These are phyloP conservation scores for Drosophila neonasuta DNA, from an alignment of 2,888 invertebrate genomes.

Conservation along the genomic window DNA sequence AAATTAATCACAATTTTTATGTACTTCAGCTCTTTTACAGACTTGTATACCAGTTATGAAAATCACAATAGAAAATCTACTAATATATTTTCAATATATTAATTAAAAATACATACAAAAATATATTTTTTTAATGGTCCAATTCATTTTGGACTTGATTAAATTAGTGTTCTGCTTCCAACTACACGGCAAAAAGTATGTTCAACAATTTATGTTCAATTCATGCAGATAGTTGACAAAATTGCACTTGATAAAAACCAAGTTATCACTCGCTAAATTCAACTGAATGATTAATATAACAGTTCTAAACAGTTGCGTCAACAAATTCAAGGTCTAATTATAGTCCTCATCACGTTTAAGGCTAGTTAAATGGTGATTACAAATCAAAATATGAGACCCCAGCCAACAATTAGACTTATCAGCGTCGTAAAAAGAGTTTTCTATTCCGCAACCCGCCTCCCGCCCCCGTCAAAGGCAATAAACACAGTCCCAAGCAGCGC, in stretches of 20 bases:
- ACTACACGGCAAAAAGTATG: too few relatives aligned
- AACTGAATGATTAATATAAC: neutral
- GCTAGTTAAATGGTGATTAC: conserved; percentile 1
- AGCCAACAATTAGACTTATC: conserved; percentile 13
- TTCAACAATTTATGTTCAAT: too few relatives aligned
- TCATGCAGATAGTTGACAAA: neutral
- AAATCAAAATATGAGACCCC: neutral
- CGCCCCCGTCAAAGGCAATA: conserved; percentile 7
- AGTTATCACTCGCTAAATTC: neutral
- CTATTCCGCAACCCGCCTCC: neutral
- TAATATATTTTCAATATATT: too few relatives aligned
- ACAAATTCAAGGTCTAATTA: neutral
- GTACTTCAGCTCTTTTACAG: too few relatives aligned
- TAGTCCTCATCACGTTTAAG: neutral
- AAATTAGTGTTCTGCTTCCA: too few relatives aligned
- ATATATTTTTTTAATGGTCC: too few relatives aligned
- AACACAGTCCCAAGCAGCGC: conserved; percentile 27
- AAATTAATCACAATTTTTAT: too few relatives aligned
- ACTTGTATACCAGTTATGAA: too few relatives aligned
- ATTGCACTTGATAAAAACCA: neutral
- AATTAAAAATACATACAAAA: too few relatives aligned
- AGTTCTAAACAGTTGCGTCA: neutral
- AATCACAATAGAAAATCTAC: neutral
- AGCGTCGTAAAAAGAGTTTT: neutral
- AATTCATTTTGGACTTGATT: too few relatives aligned